Evolutionary conservation across 2,888 invertebrate genomes (phyloP).

Genomic region (Epicampocera succincta): DNA sequence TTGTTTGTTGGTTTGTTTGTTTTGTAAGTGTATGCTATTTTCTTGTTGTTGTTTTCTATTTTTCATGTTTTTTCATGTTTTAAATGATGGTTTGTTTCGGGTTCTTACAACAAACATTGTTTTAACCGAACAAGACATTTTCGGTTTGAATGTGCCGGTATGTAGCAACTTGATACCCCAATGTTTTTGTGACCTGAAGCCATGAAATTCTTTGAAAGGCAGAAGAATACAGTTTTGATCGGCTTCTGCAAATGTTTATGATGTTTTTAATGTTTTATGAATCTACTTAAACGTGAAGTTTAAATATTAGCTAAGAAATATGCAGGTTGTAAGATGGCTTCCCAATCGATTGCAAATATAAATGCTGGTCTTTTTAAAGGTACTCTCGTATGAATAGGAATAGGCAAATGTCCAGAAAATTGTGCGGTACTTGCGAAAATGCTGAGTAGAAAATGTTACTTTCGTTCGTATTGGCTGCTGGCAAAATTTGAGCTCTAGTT

Average conservation of each 20-base stretch:
- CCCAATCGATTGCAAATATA: too few species aligned
- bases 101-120: conserved; percentile 22
- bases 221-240: conserved; percentile 5
- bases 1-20: conserved; percentile 17
- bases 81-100: conserved; percentile 30
- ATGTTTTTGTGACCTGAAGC: neutral
- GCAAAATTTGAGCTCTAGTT: too few species aligned
- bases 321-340: too few species aligned
- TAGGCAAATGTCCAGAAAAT: too few species aligned
- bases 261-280: conserved; percentile 8
- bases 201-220: neutral
- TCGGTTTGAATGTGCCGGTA: conserved; percentile 58
- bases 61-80: conserved; percentile 20
- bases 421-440: too few species aligned
- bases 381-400: too few species aligned
- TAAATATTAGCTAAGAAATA: too few species aligned
- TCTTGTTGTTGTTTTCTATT: too few species aligned
- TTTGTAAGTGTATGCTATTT: neutral
- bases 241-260: conserved; percentile 9
- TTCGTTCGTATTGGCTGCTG: too few species aligned
- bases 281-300: too few species aligned
- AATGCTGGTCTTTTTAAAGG: too few species aligned
- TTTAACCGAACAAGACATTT: conserved; percentile 23
- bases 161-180: conserved; percentile 27
- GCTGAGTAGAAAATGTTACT: too few species aligned